Percentiles rank a stretch among this genome's conserved stretches.
Conservation (phyloP, 2,888 invertebrate species). For the Drosophila birchii region DNA sequence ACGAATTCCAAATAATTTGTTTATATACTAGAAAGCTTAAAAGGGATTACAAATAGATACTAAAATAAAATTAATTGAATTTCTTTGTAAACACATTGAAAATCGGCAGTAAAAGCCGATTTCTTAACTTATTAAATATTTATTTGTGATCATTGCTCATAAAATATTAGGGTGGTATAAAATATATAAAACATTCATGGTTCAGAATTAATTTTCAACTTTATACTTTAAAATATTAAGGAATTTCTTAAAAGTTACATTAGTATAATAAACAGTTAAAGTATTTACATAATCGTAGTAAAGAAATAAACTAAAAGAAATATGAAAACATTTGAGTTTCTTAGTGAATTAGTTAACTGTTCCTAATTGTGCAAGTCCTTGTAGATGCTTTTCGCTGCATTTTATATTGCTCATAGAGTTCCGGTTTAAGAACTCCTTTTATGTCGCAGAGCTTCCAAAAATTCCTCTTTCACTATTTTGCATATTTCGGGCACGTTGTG, state of each 20-base stretch:
- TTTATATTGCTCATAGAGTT: background rate
- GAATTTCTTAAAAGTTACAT: background rate
- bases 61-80: background rate
- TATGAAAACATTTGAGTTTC: background rate
- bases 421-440: conserved; percentile 25
- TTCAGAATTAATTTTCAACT: background rate
- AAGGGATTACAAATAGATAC: background rate
- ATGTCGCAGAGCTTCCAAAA: conserved; percentile 11
- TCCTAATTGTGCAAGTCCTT: conserved; percentile 6
- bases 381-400: background rate
- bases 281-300: background rate
- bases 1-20: conserved; percentile 5
- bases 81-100: background rate
- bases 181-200: background rate
- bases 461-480: conserved; percentile 22
- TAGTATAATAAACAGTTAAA: background rate
- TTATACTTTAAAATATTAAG: no score
- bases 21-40: background rate
- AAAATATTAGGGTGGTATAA: background rate
- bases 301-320: background rate
- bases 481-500: conserved; percentile 43
- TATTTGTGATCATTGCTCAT: background rate
- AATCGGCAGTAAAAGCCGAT: background rate
- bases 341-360: background rate
- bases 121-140: background rate